Evolutionary conservation across 2,888 invertebrate species (phyloP), one percentile per base, ranked within the genome.

Genomic region (Drosophila barbarae): DNA sequence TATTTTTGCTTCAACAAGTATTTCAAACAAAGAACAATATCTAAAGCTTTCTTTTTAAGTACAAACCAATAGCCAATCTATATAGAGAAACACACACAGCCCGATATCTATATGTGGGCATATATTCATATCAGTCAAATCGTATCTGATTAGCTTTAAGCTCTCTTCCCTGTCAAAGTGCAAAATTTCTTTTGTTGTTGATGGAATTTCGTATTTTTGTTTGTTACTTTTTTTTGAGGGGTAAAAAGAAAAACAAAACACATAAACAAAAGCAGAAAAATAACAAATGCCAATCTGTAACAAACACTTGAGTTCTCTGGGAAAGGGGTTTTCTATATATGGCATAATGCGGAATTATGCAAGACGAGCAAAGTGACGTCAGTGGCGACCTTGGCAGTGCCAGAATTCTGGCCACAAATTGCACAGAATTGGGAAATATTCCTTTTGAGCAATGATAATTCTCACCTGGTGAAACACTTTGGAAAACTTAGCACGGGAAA

Each of bases 361-460:
- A 81, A 81, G 63, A 61, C 65, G 60, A 72, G 63, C 42, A 39
- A 56, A 42, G 57, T 81, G 83, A 81, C 83, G 83, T 81, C 81
- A 81, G 42, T 13, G 10, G 13, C 54, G 71, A 72, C 81, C 81
- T 81, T 81, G 83, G 57, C 36, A 41, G 39, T 52, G 42, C 66
- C 63, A 70, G 76, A 72, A 70, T 47, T 57, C 38, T 15, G 34
- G 18, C 8, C 61, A 41, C 42, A 50, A 59, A 50, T 50, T 59
- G 59, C 28, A 42, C 12, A 15, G 13, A 10, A 36, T 35, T 32
- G 23, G 18, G n/a, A 44, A 42, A n/a, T 34, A 47, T 34, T 56
- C 10, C n/a, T 12, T 30, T 30, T 30, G 35, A 10, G 13, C 15
- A 21, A 35, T 49, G 61, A 9, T 15, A 32, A 26, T 30, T 49